These are phyloP conservation scores for Caerostris darwini DNA, from an alignment of 1,140 invertebrate genomes.

Conservation along the genomic window DNA sequence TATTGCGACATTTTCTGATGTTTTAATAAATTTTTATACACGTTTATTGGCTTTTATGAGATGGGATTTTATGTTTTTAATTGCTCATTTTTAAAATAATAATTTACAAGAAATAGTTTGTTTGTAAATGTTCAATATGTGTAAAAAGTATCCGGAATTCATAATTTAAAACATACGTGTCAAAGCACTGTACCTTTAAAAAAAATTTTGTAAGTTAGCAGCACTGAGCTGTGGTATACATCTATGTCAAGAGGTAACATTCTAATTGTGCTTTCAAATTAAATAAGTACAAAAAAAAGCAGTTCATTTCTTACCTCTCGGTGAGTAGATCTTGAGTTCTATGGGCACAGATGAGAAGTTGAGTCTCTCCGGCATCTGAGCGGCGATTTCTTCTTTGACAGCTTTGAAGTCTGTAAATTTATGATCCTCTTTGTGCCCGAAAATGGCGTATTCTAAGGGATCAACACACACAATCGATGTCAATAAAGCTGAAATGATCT, in stretches of 20 bases:
- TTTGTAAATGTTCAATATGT: too few species aligned
- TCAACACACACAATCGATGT: background rate
- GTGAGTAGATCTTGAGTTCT: slow-evolving; percentile 22
- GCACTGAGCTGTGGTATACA: background rate
- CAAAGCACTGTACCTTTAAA: too few species aligned
- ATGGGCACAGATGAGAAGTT: background rate
- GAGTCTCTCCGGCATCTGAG: background rate
- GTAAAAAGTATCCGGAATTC: too few species aligned
- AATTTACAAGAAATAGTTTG: too few species aligned
- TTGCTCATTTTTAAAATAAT: too few species aligned
- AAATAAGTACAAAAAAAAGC: background rate
- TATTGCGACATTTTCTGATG: too few species aligned
- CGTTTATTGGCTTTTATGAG: too few species aligned
- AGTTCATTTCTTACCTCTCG: background rate
- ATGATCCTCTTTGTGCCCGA: slow-evolving; percentile 98
- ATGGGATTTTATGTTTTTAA: too few species aligned
- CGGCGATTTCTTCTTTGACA: slow-evolving; percentile 90
- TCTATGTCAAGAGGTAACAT: background rate
- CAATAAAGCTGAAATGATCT: too few species aligned
- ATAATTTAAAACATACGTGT: too few species aligned
- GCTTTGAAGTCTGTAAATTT: slow-evolving; percentile 97
- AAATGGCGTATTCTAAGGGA: slow-evolving; percentile 94
- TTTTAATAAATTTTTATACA: too few species aligned
- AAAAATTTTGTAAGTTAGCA: too few species aligned
- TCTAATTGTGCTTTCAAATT: background rate